Evolutionary conservation across 2,113 vertebrate species (phyloP), one percentile per base, ranked within the genome.

Genomic region (Castor canadensis): DNA sequence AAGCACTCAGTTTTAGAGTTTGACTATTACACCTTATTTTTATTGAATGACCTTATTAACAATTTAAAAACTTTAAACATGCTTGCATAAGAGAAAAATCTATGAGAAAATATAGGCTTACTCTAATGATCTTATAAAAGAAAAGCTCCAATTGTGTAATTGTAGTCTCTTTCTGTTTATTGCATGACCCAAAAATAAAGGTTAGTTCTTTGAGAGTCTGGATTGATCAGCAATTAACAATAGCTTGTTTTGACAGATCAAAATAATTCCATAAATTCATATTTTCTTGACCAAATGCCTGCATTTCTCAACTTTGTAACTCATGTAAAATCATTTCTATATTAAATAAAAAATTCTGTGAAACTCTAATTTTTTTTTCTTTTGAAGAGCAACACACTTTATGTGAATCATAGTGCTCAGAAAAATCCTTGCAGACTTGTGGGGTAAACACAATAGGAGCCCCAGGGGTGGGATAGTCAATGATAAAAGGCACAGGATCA

Each of bases 11-110:
- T 87, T 95, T 43, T 11, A 95, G 45, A 81, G 32, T 87, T 0
- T 56, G 89, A 76, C 9, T 40, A 66, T 32, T 84, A 38, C 30
- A 87, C 38, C 19, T 91, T 43, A 94, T 82, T 95, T 92, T 94
- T 91, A 75, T 69, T 52, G 83, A 87, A 83, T 67, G 60, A 75
- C n/a, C 58, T 67, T 85, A 93, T 89, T 94, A 92, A 67, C 26
- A 80, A 56, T 15, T 0, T 49, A 80, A 94, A n/a, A 92, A 81
- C 12, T 66, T 89, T 82, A 77, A 87, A 92, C 3, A 71, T 60
- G 45, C 69, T 87, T 92, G n/a, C 7, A 85, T 85, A 85, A 92
- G 54, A 93, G n/a, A 49, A 92, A 89, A 80, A 16, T 3, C 9
- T 75, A 38, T 38, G 62, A 32, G 12, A 40, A 93, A 87, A 84